phyloP scores from a whole-genome alignment of 2,797 vertebrate genomes.

The Chloroceryle amazona region DNA sequence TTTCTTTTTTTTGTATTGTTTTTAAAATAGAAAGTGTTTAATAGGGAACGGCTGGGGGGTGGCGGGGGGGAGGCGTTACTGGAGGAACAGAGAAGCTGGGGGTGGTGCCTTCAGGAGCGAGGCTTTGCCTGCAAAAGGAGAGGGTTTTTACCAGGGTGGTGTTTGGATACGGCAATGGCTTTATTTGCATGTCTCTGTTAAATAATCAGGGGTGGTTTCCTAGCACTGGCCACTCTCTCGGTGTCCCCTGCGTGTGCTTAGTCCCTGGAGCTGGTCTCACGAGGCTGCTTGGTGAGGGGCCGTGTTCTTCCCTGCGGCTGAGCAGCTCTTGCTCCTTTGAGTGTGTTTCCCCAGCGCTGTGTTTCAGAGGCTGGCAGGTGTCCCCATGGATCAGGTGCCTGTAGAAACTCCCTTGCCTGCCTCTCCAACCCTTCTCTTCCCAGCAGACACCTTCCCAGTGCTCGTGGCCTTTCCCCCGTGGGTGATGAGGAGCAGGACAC shows the following conservation, averaged over 20 bases:
- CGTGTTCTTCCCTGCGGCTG: fast-evolving
- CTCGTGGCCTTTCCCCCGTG: fast-evolving
- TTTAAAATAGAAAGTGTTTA: neutral
- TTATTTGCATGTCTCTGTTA: neutral
- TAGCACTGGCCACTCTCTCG: neutral
- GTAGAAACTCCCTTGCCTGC: fast-evolving
- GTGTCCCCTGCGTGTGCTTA: fast-evolving
- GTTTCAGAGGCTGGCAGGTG: neutral
- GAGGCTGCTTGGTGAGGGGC: fast-evolving
- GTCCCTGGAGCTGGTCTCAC: neutral
- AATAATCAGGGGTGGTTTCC: neutral
- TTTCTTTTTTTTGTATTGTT: neutral
- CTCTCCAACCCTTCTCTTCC: neutral
- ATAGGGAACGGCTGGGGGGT: neutral
- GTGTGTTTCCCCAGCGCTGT: neutral
- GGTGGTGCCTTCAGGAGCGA: too few species aligned
- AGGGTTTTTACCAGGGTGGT: neutral
- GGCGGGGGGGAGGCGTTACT: neutral
- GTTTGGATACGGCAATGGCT: neutral
- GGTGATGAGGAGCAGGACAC: neutral
- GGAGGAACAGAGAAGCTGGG: neutral
- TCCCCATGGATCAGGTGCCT: fast-evolving
- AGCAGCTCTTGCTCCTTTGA: neutral
- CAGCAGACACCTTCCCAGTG: fast-evolving
- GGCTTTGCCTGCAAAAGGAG: neutral